Conservation (phyloP, 1,140 invertebrate species). For the Drosophila nannoptera region DNA sequence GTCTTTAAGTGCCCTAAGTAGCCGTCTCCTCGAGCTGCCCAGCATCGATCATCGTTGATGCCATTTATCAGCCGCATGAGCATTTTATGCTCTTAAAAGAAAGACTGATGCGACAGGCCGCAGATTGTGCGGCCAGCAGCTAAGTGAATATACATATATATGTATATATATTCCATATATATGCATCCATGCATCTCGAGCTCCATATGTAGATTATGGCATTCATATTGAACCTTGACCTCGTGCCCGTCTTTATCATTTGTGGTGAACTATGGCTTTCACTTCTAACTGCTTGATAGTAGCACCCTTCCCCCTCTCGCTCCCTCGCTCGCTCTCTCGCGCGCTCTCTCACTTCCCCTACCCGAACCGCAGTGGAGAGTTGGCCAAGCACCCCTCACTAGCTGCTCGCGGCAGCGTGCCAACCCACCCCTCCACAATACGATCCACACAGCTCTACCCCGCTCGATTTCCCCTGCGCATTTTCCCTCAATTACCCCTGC, state of each 20-base stretch:
- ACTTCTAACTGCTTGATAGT: too few relatives aligned
- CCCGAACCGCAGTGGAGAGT: constrained; percentile 16
- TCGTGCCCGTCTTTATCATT: too few relatives aligned
- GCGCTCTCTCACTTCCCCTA: neutral
- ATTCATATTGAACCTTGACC: too few relatives aligned
- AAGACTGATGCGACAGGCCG: neutral
- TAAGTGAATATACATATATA: too few relatives aligned
- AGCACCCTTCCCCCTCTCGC: too few relatives aligned
- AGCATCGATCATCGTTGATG: constrained; percentile 64
- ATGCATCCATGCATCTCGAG: too few relatives aligned
- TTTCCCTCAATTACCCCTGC: neutral
- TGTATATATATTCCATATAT: too few relatives aligned
- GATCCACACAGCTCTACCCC: constrained; percentile 42
- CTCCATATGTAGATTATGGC: too few relatives aligned
- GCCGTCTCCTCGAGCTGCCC: constrained; percentile 17
- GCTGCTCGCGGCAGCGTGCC: constrained; percentile 36
- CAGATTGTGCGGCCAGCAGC: neutral
- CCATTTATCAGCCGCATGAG: constrained; percentile 32
- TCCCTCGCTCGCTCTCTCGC: neutral
- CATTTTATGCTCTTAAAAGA: constrained; percentile 3
- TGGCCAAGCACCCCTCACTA: constrained; percentile 24
- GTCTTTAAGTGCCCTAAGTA: constrained; percentile 44
- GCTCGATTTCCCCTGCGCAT: constrained; percentile 23
- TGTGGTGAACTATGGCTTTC: too few relatives aligned
- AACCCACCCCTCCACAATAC: constrained; percentile 28